phyloP scores from a whole-genome alignment of 2,888 invertebrate species.

The Heliconius cydno region DNA sequence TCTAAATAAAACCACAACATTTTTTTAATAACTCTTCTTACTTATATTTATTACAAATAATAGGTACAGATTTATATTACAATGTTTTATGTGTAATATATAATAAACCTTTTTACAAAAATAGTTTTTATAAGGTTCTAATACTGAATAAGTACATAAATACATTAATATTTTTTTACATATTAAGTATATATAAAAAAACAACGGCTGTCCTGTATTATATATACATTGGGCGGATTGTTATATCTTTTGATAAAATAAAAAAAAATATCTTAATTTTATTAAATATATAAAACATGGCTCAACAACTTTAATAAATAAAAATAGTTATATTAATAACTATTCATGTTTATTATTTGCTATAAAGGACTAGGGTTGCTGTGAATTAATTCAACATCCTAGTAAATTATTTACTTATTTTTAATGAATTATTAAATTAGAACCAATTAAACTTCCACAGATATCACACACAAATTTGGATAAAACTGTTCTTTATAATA shows the following conservation, averaged over 20 bases:
- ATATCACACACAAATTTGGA: neutral
- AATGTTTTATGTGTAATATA: slow-evolving; percentile 11
- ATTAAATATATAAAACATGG: neutral
- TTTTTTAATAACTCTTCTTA: neutral
- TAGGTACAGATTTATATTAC: slow-evolving; percentile 14
- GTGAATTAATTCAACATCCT: neutral
- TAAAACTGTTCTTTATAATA: neutral
- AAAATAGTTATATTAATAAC: too few species aligned
- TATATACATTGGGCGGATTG: neutral
- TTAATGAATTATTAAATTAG: neutral
- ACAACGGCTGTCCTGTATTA: neutral
- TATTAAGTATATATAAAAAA: neutral
- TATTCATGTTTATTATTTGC: too few species aligned
- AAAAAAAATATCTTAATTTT: neutral
- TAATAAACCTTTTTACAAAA: slow-evolving; percentile 18
- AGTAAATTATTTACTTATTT: neutral
- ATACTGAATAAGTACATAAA: slow-evolving; percentile 44
- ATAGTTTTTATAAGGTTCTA: slow-evolving; percentile 28
- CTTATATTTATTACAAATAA: neutral
- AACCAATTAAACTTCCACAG: neutral
- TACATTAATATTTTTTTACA: slow-evolving; percentile 27
- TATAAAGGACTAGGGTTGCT: neutral
- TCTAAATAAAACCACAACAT: neutral
- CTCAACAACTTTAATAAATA: too few species aligned
- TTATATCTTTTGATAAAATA: neutral